A percentile compares a stretch with the other conserved stretches of the same genome.
Evolutionary conservation across 2,888 invertebrate species (phyloP).

Genomic region (Agriopis aurantiaria): DNA sequence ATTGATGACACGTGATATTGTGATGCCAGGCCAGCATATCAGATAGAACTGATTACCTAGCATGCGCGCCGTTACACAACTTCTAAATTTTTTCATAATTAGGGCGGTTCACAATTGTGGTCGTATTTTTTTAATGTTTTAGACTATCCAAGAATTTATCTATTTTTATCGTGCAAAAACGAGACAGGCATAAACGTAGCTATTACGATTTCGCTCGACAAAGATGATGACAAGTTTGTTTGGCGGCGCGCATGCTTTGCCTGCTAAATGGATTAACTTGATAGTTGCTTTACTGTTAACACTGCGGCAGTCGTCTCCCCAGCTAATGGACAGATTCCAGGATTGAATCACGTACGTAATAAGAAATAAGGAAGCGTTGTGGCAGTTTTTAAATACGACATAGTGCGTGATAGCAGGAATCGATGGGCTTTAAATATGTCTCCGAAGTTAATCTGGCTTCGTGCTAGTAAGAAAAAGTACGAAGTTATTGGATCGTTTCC

Average conservation of each 20-base stretch:
- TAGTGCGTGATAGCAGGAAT: constrained; percentile 26
- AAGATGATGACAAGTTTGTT: no score
- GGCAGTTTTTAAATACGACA: constrained; percentile 27
- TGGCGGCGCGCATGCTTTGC: no score
- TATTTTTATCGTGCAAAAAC: no score
- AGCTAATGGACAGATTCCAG: constrained; percentile 35
- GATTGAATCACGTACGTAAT: constrained; percentile 34
- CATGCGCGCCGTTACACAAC: no score
- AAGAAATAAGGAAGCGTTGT: constrained; percentile 36
- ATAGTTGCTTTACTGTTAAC: constrained; percentile 20
- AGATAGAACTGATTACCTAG: no score
- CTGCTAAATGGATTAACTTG: background rate
- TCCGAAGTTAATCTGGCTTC: background rate
- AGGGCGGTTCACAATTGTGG: no score
- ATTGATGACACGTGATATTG: no score
- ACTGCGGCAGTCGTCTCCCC: background rate
- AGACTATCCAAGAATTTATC: no score
- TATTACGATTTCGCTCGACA: no score
- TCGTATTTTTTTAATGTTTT: no score
- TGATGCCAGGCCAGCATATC: no score
- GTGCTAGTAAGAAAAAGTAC: constrained; percentile 1
- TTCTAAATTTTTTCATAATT: no score
- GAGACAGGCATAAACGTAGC: background rate
- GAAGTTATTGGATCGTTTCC: background rate
- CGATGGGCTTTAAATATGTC: constrained; percentile 19